phyloP scores from a whole-genome alignment of 2,113 vertebrate species.

The Hylia prasina region DNA sequence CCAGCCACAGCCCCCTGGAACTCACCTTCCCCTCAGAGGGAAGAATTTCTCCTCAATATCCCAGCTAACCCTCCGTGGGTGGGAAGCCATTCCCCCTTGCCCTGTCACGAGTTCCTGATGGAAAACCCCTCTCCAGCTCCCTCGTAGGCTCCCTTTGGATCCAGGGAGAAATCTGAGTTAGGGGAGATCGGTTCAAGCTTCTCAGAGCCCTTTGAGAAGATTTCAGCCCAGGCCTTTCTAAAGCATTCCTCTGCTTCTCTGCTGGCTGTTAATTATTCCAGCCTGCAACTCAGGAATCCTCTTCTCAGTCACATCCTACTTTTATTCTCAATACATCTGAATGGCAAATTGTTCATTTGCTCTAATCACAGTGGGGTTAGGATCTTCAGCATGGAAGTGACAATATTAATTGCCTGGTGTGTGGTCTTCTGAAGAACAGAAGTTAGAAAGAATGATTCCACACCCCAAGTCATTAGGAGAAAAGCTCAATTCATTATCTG shows the following conservation, averaged over 20 bases:
- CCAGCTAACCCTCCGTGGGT: background rate
- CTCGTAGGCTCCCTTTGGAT: background rate
- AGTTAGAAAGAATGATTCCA: slow-evolving; percentile 8
- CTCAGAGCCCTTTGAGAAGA: background rate
- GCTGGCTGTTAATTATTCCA: slow-evolving; percentile 8
- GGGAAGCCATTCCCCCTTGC: background rate
- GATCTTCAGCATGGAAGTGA: slow-evolving; percentile 8
- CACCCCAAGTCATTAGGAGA: slow-evolving; percentile 41
- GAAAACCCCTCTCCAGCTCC: background rate
- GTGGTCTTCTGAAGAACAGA: slow-evolving; percentile 31
- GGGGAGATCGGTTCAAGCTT: fast-evolving
- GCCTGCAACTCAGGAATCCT: background rate
- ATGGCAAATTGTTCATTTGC: slow-evolving; percentile 43
- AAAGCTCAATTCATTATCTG: slow-evolving; percentile 64
- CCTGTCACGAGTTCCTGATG: background rate
- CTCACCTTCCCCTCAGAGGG: background rate
- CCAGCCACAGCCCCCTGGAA: background rate
- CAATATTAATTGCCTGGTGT: slow-evolving; percentile 55
- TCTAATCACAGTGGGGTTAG: slow-evolving; percentile 54
- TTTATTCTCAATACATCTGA: slow-evolving; percentile 2
- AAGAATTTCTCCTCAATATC: background rate
- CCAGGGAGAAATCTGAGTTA: background rate
- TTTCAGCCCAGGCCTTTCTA: background rate
- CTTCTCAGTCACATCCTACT: background rate
- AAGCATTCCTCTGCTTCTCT: background rate